Conservation (phyloP, 2,797 vertebrate genomes). For the Sebastes kiyomatsui region DNA sequence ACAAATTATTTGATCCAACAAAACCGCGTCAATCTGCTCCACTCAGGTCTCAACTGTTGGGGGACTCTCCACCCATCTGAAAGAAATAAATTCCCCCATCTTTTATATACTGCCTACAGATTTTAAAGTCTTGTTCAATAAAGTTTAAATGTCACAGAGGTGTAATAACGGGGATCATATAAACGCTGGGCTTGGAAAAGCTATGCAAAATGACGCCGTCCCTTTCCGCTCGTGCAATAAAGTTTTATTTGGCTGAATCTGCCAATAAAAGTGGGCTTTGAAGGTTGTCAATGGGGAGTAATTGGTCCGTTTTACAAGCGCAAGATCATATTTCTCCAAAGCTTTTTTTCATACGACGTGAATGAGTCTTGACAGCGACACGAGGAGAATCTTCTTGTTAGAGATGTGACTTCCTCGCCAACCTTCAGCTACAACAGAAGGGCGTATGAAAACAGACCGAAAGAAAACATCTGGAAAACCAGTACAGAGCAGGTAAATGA, state of each 20-base stretch:
- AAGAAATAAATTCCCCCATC: conserved; percentile 94
- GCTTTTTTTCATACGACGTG: conserved; percentile 85
- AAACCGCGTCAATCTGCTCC: conserved; percentile 67
- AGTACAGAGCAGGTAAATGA: conserved; percentile 49
- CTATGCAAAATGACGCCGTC: conserved; percentile 92
- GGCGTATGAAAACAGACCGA: conserved; percentile 6
- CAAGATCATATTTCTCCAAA: conserved; percentile 93
- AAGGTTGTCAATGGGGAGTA: conserved; percentile 98
- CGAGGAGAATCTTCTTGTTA: conserved; percentile 78
- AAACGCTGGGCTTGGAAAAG: conserved; percentile 92
- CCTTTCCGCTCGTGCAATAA: conserved; percentile 93
- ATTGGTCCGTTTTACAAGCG: conserved; percentile 97
- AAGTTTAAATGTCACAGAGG: conserved; percentile 99
- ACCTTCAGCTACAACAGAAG: conserved; percentile 45
- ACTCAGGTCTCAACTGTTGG: conserved; percentile 81
- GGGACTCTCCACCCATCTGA: conserved; percentile 87
- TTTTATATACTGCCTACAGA: conserved; percentile 99
- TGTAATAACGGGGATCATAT: conserved; percentile 97
- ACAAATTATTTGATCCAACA: conserved; percentile 10
- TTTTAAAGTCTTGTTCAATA: conserved; percentile 99
- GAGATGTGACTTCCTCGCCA: conserved; percentile 35
- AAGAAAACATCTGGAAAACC: conserved; percentile 49
- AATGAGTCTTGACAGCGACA: conserved; percentile 90
- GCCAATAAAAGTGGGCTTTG: conserved; percentile 97
- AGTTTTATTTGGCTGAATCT: conserved; percentile 99